A percentile compares a stretch with the other conserved stretches of the same genome.
Conservation (phyloP, 2,797 vertebrate species). For the Cryptoblepharus egeriae region DNA sequence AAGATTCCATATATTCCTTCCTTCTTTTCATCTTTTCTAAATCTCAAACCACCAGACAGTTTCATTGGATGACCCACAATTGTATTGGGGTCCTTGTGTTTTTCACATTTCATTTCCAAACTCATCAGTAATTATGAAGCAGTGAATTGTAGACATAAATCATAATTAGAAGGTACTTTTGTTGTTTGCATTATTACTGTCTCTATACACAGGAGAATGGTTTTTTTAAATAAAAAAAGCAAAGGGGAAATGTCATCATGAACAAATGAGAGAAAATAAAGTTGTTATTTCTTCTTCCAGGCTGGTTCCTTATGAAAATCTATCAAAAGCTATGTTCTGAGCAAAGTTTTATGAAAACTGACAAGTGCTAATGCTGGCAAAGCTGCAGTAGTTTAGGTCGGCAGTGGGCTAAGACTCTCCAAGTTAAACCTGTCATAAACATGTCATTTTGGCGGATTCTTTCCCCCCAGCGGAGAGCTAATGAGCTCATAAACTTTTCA, state of each 20-base stretch:
- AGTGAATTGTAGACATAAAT: background rate
- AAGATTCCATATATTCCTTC: no score
- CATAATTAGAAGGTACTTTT: background rate
- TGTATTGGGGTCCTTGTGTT: background rate
- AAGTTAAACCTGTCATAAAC: slow-evolving; percentile 10
- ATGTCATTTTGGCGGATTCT: slow-evolving; percentile 4
- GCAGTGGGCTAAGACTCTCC: background rate
- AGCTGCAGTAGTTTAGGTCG: background rate
- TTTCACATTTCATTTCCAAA: background rate
- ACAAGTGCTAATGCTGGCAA: background rate
- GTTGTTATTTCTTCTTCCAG: background rate
- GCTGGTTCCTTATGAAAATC: background rate
- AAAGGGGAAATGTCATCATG: accelerated
- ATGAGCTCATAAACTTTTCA: slow-evolving; percentile 21
- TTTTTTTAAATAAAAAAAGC: background rate
- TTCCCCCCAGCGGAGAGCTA: slow-evolving; percentile 18
- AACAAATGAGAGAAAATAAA: background rate
- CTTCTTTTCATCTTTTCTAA: no score
- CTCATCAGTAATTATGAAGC: background rate
- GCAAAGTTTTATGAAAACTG: slow-evolving; percentile 14
- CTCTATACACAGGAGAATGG: accelerated
- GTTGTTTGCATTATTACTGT: background rate
- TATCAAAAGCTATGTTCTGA: slow-evolving; percentile 9
- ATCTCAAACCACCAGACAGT: no score
- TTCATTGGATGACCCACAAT: background rate